Evolutionary conservation across 92 coral and sea anemone genomes (phyloP).

Genomic region (Micromussa lordhowensis): DNA sequence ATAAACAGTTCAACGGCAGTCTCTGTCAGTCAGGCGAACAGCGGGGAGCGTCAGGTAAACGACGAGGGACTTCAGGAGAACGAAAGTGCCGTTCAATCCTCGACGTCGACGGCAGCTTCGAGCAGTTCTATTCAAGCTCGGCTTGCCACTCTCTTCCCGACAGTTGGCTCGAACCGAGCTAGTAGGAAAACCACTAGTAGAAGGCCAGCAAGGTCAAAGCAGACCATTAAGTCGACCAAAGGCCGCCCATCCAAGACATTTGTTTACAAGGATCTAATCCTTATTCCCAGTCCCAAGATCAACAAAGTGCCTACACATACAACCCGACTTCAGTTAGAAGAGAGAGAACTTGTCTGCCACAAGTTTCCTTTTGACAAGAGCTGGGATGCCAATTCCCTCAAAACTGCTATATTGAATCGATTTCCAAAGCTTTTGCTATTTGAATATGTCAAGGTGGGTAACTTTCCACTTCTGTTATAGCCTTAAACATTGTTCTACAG

Average conservation of each 20-base stretch:
- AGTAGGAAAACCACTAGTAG: constrained; percentile 10
- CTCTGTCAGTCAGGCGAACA: constrained; percentile 14
- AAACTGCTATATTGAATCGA: constrained; percentile 35
- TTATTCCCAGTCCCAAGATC: constrained; percentile 33
- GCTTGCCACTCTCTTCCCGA: constrained; percentile 26
- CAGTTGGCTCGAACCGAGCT: constrained; percentile 33
- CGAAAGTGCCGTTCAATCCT: constrained; percentile 5
- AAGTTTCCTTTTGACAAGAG: constrained; percentile 40
- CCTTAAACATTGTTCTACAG: no score
- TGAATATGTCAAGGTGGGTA: constrained; percentile 24
- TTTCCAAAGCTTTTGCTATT: constrained; percentile 45
- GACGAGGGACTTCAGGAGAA: constrained; percentile 16
- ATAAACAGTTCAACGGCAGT: constrained; percentile 26
- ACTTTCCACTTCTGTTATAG: background rate
- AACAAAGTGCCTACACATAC: constrained; percentile 46
- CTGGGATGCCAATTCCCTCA: constrained; percentile 48
- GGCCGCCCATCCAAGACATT: constrained; percentile 22
- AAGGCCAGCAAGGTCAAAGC: constrained; percentile 21
- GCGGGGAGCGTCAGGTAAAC: constrained; percentile 5
- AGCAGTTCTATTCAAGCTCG: constrained; percentile 22
- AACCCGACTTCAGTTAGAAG: constrained; percentile 39
- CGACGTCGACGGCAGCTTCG: background rate
- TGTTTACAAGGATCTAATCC: constrained; percentile 45
- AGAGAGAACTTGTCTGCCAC: constrained; percentile 41
- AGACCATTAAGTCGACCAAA: constrained; percentile 25